Evolutionary conservation across 2,888 invertebrate species (phyloP), one percentile per base, ranked within the genome.

Genomic region (Neoascia interrupta): DNA sequence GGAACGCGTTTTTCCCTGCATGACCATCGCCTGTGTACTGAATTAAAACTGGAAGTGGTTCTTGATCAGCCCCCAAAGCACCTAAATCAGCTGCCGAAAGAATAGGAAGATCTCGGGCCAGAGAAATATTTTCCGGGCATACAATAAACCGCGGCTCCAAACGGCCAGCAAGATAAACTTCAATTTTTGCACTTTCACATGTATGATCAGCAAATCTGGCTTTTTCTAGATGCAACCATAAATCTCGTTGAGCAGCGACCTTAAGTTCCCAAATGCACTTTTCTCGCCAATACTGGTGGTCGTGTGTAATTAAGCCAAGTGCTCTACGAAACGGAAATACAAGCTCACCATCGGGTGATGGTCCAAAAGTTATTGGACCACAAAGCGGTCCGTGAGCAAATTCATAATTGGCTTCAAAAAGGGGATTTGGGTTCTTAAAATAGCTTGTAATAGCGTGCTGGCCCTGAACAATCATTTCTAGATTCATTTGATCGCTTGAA

Each of bases 311-410:
- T 85, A 88, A 84, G 1, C 93, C 91, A 47, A 96, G 89, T 0
- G 95, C 95, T 87, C 95, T 95, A 86, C 95, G 92, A 85, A 94
- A 94, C 0, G 96, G 96, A 85, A 95, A 96, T 21, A 95, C 93
- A n/a, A 96, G 93, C 87, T 96, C 95, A 0, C 96, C 96, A 83
- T 96, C 96, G 0, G 94, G 93, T 0, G 93, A 92, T 0, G 96
- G 94, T 5, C 94, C 93, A 45, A 96, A 88, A 2, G 94, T 92
- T 0, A 96, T 93, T 0, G 96, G 95, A 0, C 96, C 96, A 85
- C 96, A 96, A 0, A 96, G 89, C 0, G 96, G 96, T 0, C 96
- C 96, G 83, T 97, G 96, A 1, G 96, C 95, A 85, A 97, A 97
- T 86, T 96, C 95, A 86, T 95, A 97, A 3, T 92, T 91, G 0